Percentiles rank a stretch among this genome's conserved stretches.
These are phyloP conservation scores for Hirtodrosophila confusa DNA, from an alignment of 2,888 invertebrate genomes.

Conservation along the genomic window DNA sequence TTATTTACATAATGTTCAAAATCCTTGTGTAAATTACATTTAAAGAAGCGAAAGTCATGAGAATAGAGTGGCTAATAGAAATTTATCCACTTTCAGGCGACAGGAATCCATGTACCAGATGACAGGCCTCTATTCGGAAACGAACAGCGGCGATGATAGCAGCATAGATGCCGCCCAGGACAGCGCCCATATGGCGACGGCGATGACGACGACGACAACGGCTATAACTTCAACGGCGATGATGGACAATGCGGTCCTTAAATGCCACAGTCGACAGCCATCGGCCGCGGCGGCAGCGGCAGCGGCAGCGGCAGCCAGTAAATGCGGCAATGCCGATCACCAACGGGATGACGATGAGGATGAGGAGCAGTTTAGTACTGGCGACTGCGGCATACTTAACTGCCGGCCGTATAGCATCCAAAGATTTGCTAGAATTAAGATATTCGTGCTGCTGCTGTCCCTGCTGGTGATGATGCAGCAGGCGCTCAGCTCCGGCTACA, in stretches of 20 bases:
- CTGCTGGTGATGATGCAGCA: constrained; percentile 95
- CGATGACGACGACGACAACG: constrained; percentile 7
- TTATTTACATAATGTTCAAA: neutral
- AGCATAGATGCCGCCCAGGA: constrained; percentile 85
- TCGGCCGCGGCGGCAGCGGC: constrained; percentile 83
- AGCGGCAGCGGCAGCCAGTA: constrained; percentile 8
- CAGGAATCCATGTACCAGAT: constrained; percentile 96
- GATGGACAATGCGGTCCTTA: constrained; percentile 83
- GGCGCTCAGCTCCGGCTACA: constrained; percentile 95
- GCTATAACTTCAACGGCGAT: constrained; percentile 18
- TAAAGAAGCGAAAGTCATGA: constrained; percentile 28
- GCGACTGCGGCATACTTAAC: constrained; percentile 94
- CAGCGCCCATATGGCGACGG: constrained; percentile 78
- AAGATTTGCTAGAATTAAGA: constrained; percentile 95
- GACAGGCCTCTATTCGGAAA: constrained; percentile 93
- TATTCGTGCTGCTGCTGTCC: constrained; percentile 94
- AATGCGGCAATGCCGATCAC: constrained; percentile 82
- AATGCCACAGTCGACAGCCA: constrained; percentile 93
- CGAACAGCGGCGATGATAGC: constrained; percentile 86
- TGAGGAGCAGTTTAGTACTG: constrained; percentile 87
- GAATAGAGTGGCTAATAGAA: constrained; percentile 32
- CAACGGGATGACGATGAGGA: constrained; percentile 85
- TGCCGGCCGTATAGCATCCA: constrained; percentile 94
- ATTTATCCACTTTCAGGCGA: constrained; percentile 85
- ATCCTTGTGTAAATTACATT: constrained; percentile 8